Conservation (phyloP, 2,888 invertebrate genomes). For the Coelinius sp. region DNA sequence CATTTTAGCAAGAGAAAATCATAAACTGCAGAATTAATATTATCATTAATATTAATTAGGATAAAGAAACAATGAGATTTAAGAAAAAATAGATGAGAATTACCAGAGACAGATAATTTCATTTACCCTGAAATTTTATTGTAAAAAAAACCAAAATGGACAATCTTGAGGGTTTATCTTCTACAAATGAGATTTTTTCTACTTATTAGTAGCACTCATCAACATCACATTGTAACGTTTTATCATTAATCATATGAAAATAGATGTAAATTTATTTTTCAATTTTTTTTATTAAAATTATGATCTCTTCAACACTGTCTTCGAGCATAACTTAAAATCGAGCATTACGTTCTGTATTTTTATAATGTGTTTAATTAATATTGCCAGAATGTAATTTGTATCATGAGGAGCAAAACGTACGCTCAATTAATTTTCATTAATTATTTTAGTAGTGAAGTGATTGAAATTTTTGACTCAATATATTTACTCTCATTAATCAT, state of each 20-base stretch:
- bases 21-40: constrained; percentile 20
- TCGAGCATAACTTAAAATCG: constrained; percentile 29
- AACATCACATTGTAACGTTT: constrained; percentile 11
- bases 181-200: constrained; percentile 47
- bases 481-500: background rate
- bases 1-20: constrained; percentile 16
- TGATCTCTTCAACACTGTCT: constrained; percentile 18
- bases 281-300: constrained; percentile 6
- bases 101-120: background rate
- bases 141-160: constrained; percentile 39
- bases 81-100: background rate
- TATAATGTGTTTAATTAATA: constrained; percentile 2
- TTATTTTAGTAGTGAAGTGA: background rate
- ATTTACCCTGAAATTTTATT: background rate
- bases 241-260: background rate
- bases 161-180: constrained; percentile 48
- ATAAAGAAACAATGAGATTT: background rate
- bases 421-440: background rate
- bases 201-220: constrained; percentile 46
- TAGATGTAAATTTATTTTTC: background rate
- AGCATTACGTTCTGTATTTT: background rate
- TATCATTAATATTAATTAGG: too few relatives aligned
- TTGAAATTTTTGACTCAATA: background rate
- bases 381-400: background rate
- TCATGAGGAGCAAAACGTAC: constrained; percentile 8